Evolutionary conservation across 2,888 invertebrate genomes (phyloP), one percentile per base, ranked within the genome.

Genomic region (Drosophila siamana): DNA sequence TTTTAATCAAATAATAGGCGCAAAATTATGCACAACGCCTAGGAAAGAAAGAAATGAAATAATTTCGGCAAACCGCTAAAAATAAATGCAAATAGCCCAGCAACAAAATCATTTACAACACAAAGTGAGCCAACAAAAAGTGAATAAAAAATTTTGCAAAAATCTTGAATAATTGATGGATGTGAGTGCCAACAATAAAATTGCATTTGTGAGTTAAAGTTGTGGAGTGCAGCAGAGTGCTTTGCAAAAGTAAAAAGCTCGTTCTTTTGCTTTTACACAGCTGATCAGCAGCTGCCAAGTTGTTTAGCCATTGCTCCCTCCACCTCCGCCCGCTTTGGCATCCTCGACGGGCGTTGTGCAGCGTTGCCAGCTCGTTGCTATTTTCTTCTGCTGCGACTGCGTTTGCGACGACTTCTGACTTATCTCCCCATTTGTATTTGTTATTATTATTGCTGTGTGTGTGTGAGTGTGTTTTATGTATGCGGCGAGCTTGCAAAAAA

Each of bases 261-360:
- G 50, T 67, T 57, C 19, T 68, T 57, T 9, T 59, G 24, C 24
- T 69, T 26, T 22, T 54, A 54, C 69, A 54, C 69, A 74, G 74
- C 74, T 74, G 74, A 74, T 74, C 74, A 69, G 75, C 75, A 74
- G 75, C 70, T 74, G 74, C 75, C 56, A 38, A 47, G 61, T 36
- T 61, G 24, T 11, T 50, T 57, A 38, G 56, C n/a, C 50, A 4
- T 30, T 24, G 59, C 13, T 50, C 26, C 22, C 28, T 26, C 36
- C 16, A 5, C 11, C 33, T 11, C 1, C n/a, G 1, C n/a, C 33
- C 40, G 36, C 16, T 46, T 26, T 6, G 6, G 36, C 69, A 50
- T 68, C 61, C 52, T 50, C 48, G 33, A 15, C 9, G 11, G 26
- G 7, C 0, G n/a, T n/a, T n/a, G 33, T 15, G 55, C 67, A 62